These are phyloP conservation scores for Ooceraea biroi DNA, from an alignment of 1,140 invertebrate genomes.

Conservation along the genomic window DNA sequence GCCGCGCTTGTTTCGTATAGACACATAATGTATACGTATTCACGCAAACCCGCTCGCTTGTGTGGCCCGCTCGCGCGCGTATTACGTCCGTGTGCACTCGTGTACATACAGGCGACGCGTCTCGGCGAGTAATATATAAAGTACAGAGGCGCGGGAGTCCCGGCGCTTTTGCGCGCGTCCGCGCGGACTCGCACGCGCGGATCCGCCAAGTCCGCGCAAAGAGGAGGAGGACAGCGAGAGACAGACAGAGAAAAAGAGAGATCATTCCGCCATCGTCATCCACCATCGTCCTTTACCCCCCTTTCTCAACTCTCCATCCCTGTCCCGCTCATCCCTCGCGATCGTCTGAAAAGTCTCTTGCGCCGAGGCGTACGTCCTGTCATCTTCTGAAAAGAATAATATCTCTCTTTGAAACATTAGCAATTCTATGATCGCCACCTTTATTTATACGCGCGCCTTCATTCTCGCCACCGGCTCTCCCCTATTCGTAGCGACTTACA, in stretches of 20 bases:
- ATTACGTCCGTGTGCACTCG: slow-evolving; percentile 52
- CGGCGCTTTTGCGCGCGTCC: slow-evolving; percentile 5
- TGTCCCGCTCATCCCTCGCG: neutral
- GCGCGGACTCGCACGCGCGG: slow-evolving; percentile 62
- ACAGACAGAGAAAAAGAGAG: slow-evolving; percentile 15
- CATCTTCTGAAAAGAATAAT: slow-evolving; percentile 80
- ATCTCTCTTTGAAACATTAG: slow-evolving; percentile 82
- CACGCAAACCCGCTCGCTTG: slow-evolving; percentile 68
- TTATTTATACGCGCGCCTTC: slow-evolving; percentile 73
- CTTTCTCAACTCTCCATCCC: slow-evolving; percentile 44
- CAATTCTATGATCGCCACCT: slow-evolving; percentile 81
- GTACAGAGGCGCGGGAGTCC: slow-evolving; percentile 41
- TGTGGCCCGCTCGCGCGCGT: slow-evolving; percentile 47
- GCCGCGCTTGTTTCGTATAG: slow-evolving; percentile 81
- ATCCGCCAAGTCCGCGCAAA: slow-evolving; percentile 64
- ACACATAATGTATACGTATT: slow-evolving; percentile 79
- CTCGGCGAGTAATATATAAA: slow-evolving; percentile 72
- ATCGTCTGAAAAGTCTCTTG: slow-evolving; percentile 73
- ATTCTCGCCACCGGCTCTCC: slow-evolving; percentile 23
- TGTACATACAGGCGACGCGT: slow-evolving; percentile 45
- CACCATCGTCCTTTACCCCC: slow-evolving; percentile 31
- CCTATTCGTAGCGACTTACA: slow-evolving; percentile 57
- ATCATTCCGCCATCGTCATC: slow-evolving; percentile 39
- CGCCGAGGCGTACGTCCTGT: slow-evolving; percentile 63
- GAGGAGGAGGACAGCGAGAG: slow-evolving; percentile 36